Evolutionary conservation across 2,797 vertebrate genomes (phyloP).

Genomic region (Crocodylus rhombifer): DNA sequence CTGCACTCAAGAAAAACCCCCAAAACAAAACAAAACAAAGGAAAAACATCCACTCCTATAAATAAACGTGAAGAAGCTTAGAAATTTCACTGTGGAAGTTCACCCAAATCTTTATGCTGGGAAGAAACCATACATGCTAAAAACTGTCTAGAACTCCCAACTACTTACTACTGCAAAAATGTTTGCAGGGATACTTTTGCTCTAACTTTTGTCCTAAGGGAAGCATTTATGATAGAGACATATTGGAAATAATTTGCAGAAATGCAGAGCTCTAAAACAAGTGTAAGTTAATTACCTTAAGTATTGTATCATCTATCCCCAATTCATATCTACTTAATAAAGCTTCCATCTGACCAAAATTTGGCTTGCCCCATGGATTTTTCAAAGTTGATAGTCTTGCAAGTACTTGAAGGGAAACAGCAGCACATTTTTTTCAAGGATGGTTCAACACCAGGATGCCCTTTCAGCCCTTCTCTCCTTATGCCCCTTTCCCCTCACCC

Average conservation of each 20-base stretch:
- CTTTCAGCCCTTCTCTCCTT: not conserved
- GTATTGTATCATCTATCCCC: not conserved
- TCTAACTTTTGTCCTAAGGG: not conserved
- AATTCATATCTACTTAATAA: not conserved
- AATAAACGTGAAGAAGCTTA: not conserved
- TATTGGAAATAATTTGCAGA: not conserved
- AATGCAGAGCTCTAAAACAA: not conserved
- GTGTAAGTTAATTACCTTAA: not conserved
- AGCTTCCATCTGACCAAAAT: not conserved
- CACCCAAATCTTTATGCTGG: not conserved
- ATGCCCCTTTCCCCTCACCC: not conserved
- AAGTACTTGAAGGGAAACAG: not conserved
- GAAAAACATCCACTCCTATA: not conserved
- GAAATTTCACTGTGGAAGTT: not conserved
- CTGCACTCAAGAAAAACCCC: not conserved
- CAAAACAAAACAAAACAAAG: accelerated
- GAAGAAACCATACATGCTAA: not conserved
- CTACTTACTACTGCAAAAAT: not conserved
- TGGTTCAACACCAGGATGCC: not conserved
- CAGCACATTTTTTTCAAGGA: not conserved
- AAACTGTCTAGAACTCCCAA: not conserved
- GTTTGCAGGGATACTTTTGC: not conserved
- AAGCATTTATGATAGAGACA: not conserved
- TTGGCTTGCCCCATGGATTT: accelerated
- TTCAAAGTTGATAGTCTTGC: not conserved